Evolutionary conservation across 2,888 invertebrate genomes (phyloP).

Genomic region (Autographa pulchrina): DNA sequence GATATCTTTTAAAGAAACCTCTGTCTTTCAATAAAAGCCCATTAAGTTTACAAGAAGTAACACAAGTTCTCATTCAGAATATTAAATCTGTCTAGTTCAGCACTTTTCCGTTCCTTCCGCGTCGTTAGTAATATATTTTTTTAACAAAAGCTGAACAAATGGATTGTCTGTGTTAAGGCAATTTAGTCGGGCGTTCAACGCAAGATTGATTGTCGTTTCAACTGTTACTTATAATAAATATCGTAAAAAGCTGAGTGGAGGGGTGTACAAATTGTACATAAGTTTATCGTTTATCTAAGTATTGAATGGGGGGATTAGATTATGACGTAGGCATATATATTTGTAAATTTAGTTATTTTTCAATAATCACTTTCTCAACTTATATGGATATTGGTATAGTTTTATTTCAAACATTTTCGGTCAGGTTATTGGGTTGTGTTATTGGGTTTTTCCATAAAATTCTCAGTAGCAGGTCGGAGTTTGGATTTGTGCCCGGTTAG

Average conservation of each 20-base stretch:
- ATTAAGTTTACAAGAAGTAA: not conserved
- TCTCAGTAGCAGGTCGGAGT: too few relatives aligned
- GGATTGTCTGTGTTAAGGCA: slow-evolving; percentile 80
- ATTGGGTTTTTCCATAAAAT: too few relatives aligned
- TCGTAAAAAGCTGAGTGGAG: slow-evolving; percentile 54
- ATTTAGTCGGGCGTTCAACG: slow-evolving; percentile 73
- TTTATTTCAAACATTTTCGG: too few relatives aligned
- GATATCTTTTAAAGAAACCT: slow-evolving; percentile 6
- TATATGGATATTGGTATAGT: not conserved
- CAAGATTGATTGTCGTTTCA: slow-evolving; percentile 76
- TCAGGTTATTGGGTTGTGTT: too few relatives aligned
- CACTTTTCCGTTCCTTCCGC: slow-evolving; percentile 74
- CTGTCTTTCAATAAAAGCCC: not conserved
- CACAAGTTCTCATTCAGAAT: slow-evolving; percentile 45
- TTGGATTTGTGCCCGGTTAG: too few relatives aligned
- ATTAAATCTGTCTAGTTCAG: slow-evolving; percentile 65
- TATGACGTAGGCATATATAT: not conserved
- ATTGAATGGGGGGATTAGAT: not conserved
- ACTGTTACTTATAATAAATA: slow-evolving; percentile 78
- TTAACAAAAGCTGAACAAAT: slow-evolving; percentile 75
- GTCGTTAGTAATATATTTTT: slow-evolving; percentile 79
- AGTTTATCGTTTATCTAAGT: slow-evolving; percentile 16
- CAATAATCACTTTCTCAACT: not conserved
- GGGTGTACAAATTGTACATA: slow-evolving; percentile 5
- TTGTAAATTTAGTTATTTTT: too few relatives aligned